Conservation (phyloP, 2,888 invertebrate species). For the Sminthurinus aureus region DNA sequence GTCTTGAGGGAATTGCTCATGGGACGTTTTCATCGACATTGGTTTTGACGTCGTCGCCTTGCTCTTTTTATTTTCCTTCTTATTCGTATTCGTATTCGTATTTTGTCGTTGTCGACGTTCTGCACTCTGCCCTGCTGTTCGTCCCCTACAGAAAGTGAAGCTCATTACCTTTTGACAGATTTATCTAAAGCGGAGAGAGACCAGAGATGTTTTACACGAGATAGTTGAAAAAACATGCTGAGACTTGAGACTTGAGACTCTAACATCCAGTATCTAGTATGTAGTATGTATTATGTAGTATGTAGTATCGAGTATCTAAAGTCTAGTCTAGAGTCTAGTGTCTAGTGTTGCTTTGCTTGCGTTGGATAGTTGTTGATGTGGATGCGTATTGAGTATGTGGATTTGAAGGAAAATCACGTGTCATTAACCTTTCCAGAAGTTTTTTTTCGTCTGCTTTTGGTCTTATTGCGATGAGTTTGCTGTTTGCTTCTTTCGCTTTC, state of each 20-base stretch:
- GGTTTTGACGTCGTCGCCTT: neutral
- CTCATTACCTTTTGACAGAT: conserved; percentile 25
- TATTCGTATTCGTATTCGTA: too few relatives aligned
- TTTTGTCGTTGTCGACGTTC: neutral
- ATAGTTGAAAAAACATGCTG: neutral
- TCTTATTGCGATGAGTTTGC: conserved; percentile 32
- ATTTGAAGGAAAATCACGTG: conserved; percentile 31
- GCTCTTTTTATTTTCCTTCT: too few relatives aligned
- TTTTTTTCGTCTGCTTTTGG: conserved; percentile 31
- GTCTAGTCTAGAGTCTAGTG: too few relatives aligned
- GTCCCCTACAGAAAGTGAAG: neutral
- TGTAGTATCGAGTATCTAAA: neutral
- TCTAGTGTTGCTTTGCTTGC: neutral
- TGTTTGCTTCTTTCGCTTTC: neutral
- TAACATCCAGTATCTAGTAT: too few relatives aligned
- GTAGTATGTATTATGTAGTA: too few relatives aligned
- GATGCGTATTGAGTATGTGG: neutral
- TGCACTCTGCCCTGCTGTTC: neutral
- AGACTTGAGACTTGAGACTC: neutral
- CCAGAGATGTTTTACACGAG: conserved; percentile 14
- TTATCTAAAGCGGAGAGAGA: conserved; percentile 26
- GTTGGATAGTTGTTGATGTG: neutral
- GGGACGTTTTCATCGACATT: neutral
- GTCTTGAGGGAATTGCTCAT: neutral
- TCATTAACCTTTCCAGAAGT: conserved; percentile 44